A percentile compares a stretch with the other conserved stretches of the same genome.
Evolutionary conservation across 2,113 vertebrate genomes (phyloP).

Genomic region (Brachypodius melanocephalos): DNA sequence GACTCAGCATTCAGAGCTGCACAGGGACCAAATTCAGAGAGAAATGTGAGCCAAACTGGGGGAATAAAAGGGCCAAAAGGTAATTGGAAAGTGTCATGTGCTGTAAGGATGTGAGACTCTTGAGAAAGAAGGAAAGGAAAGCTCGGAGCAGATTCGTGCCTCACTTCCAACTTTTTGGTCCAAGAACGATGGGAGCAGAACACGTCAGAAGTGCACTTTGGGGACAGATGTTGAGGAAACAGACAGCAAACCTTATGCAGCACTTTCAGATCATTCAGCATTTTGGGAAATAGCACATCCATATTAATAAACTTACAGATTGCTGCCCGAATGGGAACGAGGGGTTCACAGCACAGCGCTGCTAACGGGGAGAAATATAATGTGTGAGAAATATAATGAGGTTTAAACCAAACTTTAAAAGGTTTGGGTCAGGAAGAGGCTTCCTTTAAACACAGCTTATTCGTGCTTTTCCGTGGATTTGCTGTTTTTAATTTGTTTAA

Average conservation of each 20-base stretch:
- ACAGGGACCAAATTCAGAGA: neutral
- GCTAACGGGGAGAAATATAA: neutral
- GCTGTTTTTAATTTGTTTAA: neutral
- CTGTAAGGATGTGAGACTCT: neutral
- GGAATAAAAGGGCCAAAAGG: constrained; percentile 49
- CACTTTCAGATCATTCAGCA: neutral
- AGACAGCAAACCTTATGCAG: constrained; percentile 19
- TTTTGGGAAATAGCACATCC: neutral
- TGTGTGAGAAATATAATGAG: neutral
- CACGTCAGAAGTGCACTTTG: neutral
- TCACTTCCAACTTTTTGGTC: neutral
- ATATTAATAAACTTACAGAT: neutral
- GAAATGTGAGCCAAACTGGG: constrained; percentile 11
- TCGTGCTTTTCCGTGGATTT: neutral
- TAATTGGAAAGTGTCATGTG: constrained; percentile 50
- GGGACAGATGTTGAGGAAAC: constrained; percentile 10
- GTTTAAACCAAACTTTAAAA: neutral
- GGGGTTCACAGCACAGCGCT: neutral
- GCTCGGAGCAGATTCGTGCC: neutral
- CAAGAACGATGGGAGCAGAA: neutral
- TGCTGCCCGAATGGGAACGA: neutral
- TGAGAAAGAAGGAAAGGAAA: neutral
- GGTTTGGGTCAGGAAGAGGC: neutral
- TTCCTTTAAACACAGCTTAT: neutral
- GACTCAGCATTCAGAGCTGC: neutral